Percentiles rank a stretch among this genome's conserved stretches.
phyloP scores from a whole-genome alignment of 2,888 invertebrate genomes.

The Venusia cambrica region DNA sequence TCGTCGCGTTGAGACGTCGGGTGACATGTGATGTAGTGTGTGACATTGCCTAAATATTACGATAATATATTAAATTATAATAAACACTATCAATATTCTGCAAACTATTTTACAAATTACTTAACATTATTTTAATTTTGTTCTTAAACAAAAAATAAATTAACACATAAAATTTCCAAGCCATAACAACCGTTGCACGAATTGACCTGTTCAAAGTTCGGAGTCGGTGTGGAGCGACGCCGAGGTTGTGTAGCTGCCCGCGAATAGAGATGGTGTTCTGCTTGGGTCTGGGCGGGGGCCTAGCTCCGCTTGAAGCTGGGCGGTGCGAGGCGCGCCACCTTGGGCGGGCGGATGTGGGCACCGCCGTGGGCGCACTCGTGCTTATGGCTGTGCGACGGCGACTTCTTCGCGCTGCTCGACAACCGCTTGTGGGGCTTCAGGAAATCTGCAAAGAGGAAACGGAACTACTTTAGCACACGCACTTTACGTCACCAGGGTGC shows the following conservation, averaged over 20 bases:
- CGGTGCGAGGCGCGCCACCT: constrained; percentile 67
- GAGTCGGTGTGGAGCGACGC: constrained; percentile 11
- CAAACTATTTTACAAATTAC: constrained; percentile 73
- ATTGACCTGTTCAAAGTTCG: constrained; percentile 34
- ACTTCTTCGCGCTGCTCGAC: constrained; percentile 73
- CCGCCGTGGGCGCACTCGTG: constrained; percentile 70
- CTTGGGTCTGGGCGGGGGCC: constrained; percentile 35
- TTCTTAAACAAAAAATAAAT: constrained; percentile 66
- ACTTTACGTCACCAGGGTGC: constrained; percentile 15
- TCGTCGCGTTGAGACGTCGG: constrained; percentile 35
- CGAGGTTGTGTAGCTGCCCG: constrained; percentile 40
- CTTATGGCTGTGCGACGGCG: constrained; percentile 66
- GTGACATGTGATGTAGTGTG: constrained; percentile 54
- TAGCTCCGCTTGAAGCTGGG: constrained; percentile 70
- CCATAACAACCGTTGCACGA: constrained; percentile 39
- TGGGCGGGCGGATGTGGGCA: constrained; percentile 73
- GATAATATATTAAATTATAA: constrained; percentile 61
- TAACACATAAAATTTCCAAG: constrained; percentile 69
- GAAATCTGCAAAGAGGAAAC: constrained; percentile 81
- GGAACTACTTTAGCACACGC: constrained; percentile 20
- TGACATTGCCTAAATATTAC: constrained; percentile 44
- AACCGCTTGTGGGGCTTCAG: constrained; percentile 84
- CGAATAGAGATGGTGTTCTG: constrained; percentile 33
- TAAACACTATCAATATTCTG: constrained; percentile 59
- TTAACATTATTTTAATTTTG: constrained; percentile 71